Evolutionary conservation across 92 coral and sea anemone genomes (phyloP).

Genomic region (Desmophyllum pertusum): DNA sequence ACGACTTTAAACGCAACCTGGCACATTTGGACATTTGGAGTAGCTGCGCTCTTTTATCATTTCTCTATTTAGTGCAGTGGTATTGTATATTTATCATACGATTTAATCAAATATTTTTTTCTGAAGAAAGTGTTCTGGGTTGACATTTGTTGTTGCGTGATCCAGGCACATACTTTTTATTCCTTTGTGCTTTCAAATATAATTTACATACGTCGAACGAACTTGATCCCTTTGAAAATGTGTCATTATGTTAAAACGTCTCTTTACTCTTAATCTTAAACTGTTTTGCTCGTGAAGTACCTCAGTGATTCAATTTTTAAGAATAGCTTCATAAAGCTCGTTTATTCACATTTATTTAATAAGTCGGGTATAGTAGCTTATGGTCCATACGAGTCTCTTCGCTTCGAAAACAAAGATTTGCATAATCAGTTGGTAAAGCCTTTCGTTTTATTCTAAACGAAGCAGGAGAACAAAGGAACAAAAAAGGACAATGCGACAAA

Average conservation of each 20-base stretch:
- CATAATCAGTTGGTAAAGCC: neutral
- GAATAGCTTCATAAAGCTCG: no score
- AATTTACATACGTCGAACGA: neutral
- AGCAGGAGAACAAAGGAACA: neutral
- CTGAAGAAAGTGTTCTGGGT: neutral
- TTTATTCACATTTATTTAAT: no score
- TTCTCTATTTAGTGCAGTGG: neutral
- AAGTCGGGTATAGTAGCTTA: neutral
- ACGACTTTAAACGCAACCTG: neutral
- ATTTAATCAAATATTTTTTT: neutral
- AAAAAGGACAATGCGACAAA: neutral
- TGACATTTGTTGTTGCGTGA: neutral
- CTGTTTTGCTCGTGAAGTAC: neutral
- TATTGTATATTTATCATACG: neutral
- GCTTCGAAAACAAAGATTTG: neutral
- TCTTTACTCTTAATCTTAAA: no score
- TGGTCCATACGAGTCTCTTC: neutral
- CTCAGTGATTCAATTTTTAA: neutral
- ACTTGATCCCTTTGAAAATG: neutral
- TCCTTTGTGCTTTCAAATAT: neutral
- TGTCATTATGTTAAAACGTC: no score
- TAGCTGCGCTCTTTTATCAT: no score
- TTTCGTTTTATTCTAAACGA: neutral
- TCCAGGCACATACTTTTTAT: neutral
- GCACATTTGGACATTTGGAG: no score